Evolutionary conservation across 2,113 vertebrate species (phyloP), one percentile per base, ranked within the genome.

Genomic region (Lampris megalopsis): DNA sequence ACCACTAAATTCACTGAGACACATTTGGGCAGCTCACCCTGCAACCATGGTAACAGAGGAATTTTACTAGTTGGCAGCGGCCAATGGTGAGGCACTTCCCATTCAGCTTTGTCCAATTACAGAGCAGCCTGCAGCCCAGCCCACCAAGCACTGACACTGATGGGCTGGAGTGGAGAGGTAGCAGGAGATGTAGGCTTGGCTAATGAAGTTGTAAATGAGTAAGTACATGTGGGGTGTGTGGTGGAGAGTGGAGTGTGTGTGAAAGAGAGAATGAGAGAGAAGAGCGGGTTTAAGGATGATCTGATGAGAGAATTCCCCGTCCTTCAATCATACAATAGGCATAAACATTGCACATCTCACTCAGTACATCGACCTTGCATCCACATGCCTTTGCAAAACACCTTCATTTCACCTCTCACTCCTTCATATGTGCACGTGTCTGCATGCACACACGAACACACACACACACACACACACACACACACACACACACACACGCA

Each of bases 1-100:
- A 89, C 86, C 85, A 88, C 83, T 62, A 88, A 86, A 91, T 86
- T 75, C 84, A 86, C 86, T 63, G 73, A 89, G 75, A 88, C 88
- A 90, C 91, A 93, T 94, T 93, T 94, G 93, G 93, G 94, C 94
- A 95, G 94, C 91, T 95, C 93, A 92, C 90, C 88, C 93, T 93
- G 94, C 94, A 93, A 94, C 94, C 94, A 95, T 95, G 94, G 94
- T 91, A 95, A 95, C 94, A 95, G 92, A 88, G 89, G 91, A 94
- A 92, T 94, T 94, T 94, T 94, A 94, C 93, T 91, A 93, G 86
- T 91, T 92, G 92, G 91, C 90, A 89, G 82, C 88, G 90, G 89
- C 94, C 94, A 94, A 94, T 95, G 80, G 93, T 86, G 87, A 84
- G 86, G 81, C 89, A 92, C 86, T 93, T 93, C 88, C 90, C 92